Evolutionary conservation across 1,140 invertebrate genomes (phyloP).

Genomic region (Meloidogyne floridensis): DNA sequence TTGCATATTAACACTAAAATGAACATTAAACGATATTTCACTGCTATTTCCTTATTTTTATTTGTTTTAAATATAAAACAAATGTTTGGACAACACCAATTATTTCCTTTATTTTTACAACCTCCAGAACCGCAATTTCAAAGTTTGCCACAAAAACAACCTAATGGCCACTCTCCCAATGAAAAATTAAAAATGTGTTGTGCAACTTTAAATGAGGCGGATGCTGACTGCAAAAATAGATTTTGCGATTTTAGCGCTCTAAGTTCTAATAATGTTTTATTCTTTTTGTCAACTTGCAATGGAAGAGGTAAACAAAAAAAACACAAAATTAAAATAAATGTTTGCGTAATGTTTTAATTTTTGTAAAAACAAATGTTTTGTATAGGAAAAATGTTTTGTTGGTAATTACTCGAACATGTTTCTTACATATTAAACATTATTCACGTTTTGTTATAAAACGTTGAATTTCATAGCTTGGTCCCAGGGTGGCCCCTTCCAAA

Average conservation of each 20-base stretch:
- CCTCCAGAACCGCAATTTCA: conserved; percentile 31
- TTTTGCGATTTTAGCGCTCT: conserved; percentile 63
- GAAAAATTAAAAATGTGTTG: conserved; percentile 60
- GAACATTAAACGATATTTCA: no score
- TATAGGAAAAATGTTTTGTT: conserved; percentile 35
- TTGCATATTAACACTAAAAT: no score
- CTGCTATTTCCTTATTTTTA: background rate
- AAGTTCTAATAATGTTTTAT: conserved; percentile 42
- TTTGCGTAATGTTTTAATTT: no score
- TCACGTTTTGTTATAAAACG: no score
- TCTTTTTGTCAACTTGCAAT: conserved; percentile 12
- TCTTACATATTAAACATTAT: no score
- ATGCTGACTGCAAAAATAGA: conserved; percentile 57
- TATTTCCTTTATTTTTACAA: conserved; percentile 32
- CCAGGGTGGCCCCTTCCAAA: no score
- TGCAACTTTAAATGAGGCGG: conserved; percentile 55
- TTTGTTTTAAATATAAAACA: conserved; percentile 10
- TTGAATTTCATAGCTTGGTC: no score
- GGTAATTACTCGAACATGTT: conserved; percentile 28
- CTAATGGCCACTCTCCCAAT: conserved; percentile 46
- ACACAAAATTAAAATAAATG: background rate
- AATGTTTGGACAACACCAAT: conserved; percentile 10
- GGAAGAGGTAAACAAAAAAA: conserved; percentile 10
- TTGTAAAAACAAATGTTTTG: background rate
- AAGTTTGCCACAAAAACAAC: conserved; percentile 46